Evolutionary conservation across 2,888 invertebrate genomes (phyloP).

Genomic region (Hydropsyche betteni): DNA sequence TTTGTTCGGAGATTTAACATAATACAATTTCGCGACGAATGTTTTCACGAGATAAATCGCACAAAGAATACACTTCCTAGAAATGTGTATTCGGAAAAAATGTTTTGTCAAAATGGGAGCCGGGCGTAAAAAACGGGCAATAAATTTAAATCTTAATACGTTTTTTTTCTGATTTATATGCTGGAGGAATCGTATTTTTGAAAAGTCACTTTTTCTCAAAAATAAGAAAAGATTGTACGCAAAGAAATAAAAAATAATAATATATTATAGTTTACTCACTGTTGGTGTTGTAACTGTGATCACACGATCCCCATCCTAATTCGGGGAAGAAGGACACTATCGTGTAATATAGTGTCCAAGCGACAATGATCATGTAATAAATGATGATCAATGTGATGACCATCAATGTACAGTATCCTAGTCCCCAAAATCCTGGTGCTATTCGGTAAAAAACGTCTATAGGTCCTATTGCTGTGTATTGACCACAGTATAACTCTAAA

Average conservation of each 20-base stretch:
- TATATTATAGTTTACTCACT: constrained; percentile 61
- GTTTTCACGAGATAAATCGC: constrained; percentile 25
- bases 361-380: constrained; percentile 83
- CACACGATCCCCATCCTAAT: constrained; percentile 76
- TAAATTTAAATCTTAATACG: constrained; percentile 20
- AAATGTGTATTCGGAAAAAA: constrained; percentile 14
- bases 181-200: neutral
- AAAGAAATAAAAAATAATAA: constrained; percentile 5
- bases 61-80: constrained; percentile 6
- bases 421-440: constrained; percentile 70
- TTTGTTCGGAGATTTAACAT: constrained; percentile 25
- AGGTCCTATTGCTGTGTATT: constrained; percentile 81
- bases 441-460: constrained; percentile 69
- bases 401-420: constrained; percentile 74
- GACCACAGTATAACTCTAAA: constrained; percentile 81
- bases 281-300: constrained; percentile 68
- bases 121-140: neutral
- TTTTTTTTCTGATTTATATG: neutral
- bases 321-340: constrained; percentile 72
- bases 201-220: constrained; percentile 13
- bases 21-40: constrained; percentile 27
- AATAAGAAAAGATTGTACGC: neutral
- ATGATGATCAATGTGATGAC: constrained; percentile 77
- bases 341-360: constrained; percentile 80
- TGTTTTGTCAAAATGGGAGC: constrained; percentile 10